Evolutionary conservation across 2,797 vertebrate species (phyloP).

Genomic region (Pantherophis alleghaniensis): DNA sequence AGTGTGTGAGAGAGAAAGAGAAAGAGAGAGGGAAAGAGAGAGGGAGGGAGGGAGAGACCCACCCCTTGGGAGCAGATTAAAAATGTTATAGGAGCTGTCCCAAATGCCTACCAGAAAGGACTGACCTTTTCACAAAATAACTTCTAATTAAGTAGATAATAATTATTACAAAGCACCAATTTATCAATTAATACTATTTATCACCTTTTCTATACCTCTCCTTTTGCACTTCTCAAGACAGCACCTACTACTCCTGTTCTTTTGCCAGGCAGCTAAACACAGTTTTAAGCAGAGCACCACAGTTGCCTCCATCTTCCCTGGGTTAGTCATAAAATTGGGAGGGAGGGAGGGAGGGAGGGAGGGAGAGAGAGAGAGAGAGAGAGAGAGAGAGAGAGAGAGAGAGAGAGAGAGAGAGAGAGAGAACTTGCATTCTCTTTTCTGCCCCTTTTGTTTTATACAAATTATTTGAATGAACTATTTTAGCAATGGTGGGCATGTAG

Average conservation of each 20-base stretch:
- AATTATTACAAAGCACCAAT: not conserved
- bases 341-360: fast-evolving
- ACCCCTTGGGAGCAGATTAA: not conserved
- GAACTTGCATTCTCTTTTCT: not conserved
- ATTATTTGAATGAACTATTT: not conserved
- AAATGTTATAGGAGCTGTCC: not conserved
- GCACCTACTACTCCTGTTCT: not conserved
- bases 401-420: no score
- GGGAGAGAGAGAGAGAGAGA: no score
- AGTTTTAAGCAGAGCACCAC: not conserved
- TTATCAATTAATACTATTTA: not conserved
- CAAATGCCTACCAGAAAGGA: not conserved
- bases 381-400: no score
- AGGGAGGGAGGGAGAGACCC: not conserved
- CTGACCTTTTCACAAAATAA: not conserved
- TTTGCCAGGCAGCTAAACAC: not conserved
- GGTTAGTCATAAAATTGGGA: not conserved
- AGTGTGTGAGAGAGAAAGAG: not conserved
- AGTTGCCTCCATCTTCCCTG: not conserved
- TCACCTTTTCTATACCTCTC: not conserved
- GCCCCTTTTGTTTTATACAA: not conserved
- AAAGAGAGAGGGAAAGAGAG: no score
- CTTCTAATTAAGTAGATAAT: not conserved
- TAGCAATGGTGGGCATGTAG: not conserved
- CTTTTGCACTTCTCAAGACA: not conserved